Percentiles rank a stretch among this genome's conserved stretches.
These are phyloP conservation scores for Maconellicoccus hirsutus DNA, from an alignment of 1,140 invertebrate genomes.

Conservation along the genomic window DNA sequence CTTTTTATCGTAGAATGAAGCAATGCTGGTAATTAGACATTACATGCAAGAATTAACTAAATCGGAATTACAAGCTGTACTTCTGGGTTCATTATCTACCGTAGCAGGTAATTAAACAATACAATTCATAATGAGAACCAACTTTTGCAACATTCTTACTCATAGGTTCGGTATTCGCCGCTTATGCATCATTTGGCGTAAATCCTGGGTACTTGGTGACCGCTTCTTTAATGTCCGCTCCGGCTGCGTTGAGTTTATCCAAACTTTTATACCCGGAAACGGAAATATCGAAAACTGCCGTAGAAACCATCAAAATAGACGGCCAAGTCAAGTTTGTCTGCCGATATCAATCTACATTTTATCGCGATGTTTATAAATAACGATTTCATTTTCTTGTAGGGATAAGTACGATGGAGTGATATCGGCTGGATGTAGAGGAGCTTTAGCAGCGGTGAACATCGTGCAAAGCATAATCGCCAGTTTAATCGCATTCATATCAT, in stretches of 20 bases:
- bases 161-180: constrained; percentile 79
- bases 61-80: constrained; percentile 85
- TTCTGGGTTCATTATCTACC: constrained; percentile 88
- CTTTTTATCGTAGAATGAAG: constrained; percentile 59
- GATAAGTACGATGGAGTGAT: background rate
- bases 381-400: background rate
- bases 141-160: background rate
- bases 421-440: constrained; percentile 71
- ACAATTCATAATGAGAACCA: background rate
- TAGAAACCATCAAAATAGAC: constrained; percentile 48
- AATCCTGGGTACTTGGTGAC: constrained; percentile 69
- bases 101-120: constrained; percentile 63
- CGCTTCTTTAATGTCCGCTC: constrained; percentile 90
- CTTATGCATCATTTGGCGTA: constrained; percentile 84
- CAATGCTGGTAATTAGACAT: constrained; percentile 74
- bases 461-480: constrained; percentile 82
- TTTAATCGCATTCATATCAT: constrained; percentile 79
- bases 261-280: constrained; percentile 89
- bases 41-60: constrained; percentile 70
- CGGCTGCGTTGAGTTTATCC: constrained; percentile 73
- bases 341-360: background rate
- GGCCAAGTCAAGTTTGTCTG: constrained; percentile 32
- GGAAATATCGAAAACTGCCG: constrained; percentile 55
- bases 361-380: no score
- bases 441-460: constrained; percentile 64